Conservation (phyloP, 2,797 vertebrate genomes). For the Sarcoramphus papa region DNA sequence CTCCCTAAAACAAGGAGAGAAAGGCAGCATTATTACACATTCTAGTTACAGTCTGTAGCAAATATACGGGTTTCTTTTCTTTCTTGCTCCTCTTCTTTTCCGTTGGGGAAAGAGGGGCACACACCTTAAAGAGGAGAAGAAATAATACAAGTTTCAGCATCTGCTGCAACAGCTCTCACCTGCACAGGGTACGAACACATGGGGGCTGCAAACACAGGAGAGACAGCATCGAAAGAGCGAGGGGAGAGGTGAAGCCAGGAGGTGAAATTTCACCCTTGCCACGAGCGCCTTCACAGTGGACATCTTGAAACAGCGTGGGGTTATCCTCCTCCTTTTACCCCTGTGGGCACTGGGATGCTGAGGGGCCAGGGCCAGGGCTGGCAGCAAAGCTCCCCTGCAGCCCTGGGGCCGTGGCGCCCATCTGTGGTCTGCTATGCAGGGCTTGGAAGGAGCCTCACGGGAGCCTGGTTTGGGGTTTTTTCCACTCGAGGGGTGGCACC, state of each 20-base stretch:
- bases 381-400: neutral
- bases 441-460: neutral
- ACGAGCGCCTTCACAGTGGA: neutral
- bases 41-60: neutral
- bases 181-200: neutral
- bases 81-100: neutral
- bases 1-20: slow-evolving; percentile 83
- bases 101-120: neutral
- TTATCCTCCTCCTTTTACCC: neutral
- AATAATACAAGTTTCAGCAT: neutral
- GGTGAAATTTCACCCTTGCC: neutral
- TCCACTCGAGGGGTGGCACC: neutral
- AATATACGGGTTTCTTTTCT: neutral
- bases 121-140: neutral
- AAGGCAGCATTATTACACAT: slow-evolving; percentile 62
- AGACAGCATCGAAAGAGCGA: neutral
- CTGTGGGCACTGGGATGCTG: neutral
- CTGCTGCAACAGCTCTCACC: neutral
- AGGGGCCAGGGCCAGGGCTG: neutral
- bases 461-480: fast-evolving
- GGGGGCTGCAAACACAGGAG: neutral
- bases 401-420: neutral
- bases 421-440: fast-evolving
- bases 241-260: neutral
- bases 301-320: neutral